Percentiles rank a stretch among this genome's conserved stretches.
These are phyloP conservation scores for Fistularia commersonii DNA, from an alignment of 2,797 vertebrate genomes.

Conservation along the genomic window DNA sequence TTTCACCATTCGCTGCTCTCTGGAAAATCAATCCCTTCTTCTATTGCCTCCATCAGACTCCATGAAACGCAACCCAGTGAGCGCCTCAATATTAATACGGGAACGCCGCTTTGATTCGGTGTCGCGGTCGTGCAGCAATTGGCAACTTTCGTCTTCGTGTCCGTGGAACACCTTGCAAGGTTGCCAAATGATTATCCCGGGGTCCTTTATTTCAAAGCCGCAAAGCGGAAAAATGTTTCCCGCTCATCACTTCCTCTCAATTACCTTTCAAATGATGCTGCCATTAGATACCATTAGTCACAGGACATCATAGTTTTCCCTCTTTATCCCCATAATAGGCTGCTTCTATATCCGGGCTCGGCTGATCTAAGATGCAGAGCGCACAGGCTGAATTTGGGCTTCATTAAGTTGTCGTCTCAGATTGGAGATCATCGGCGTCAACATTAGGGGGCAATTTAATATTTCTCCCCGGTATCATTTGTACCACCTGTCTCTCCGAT, in stretches of 20 bases:
- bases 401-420: no score
- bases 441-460: not conserved
- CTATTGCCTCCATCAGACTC: no score
- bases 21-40: no score
- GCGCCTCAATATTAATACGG: no score
- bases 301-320: conserved; percentile 9
- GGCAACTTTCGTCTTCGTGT: conserved; percentile 1
- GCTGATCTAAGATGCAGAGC: conserved; percentile 24
- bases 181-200: conserved; percentile 29
- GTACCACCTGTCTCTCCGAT: no score
- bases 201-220: conserved; percentile 36
- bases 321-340: conserved; percentile 23
- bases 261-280: conserved; percentile 43
- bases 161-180: conserved; percentile 21
- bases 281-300: conserved; percentile 38
- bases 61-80: no score
- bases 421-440: not conserved
- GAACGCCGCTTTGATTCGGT: no score
- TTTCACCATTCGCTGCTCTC: no score
- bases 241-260: conserved; percentile 43
- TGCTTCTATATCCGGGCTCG: conserved; percentile 3
- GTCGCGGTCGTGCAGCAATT: no score
- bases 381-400: not conserved
- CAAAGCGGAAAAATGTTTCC: conserved; percentile 26
- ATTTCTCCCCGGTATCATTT: no score